Percentiles rank a stretch among this genome's conserved stretches.
Evolutionary conservation across 2,797 vertebrate species (phyloP).

Genomic region (Pangasius larnaudii): DNA sequence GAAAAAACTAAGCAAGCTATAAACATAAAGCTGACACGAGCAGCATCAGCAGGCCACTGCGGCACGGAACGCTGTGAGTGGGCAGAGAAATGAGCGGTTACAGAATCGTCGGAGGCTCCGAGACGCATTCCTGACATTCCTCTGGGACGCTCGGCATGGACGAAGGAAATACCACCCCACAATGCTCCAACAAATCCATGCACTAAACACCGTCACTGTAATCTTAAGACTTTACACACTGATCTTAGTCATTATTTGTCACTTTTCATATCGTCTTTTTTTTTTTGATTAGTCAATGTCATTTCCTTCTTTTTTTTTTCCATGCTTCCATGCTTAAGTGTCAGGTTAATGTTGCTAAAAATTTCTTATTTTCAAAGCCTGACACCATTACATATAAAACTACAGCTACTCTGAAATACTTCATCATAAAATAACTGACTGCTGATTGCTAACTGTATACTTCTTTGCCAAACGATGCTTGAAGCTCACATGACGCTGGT

Average conservation of each 20-base stretch:
- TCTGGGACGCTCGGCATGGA: slow-evolving; percentile 70
- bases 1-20: slow-evolving; percentile 24
- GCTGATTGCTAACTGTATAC: background rate
- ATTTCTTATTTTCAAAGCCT: background rate
- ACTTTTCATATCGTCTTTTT: background rate
- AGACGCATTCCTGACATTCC: slow-evolving; percentile 77
- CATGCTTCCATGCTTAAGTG: background rate
- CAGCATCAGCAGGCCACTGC: slow-evolving; percentile 16
- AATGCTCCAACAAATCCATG: slow-evolving; percentile 11
- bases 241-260: background rate
- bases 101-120: slow-evolving; percentile 69
- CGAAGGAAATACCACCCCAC: slow-evolving; percentile 74
- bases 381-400: background rate
- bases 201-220: slow-evolving; percentile 55
- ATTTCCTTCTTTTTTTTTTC: background rate
- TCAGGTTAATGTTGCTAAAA: background rate
- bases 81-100: slow-evolving; percentile 61
- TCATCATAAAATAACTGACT: background rate
- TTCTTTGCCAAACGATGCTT: background rate
- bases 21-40: slow-evolving; percentile 18
- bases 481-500: slow-evolving; percentile 24
- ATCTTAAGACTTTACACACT: background rate
- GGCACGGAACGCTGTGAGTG: slow-evolving; percentile 51
- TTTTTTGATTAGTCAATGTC: too few species aligned
- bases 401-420: background rate